Base-by-base conservation (phyloP, 2,888 invertebrate genomes). In the Dione juno region DNA sequence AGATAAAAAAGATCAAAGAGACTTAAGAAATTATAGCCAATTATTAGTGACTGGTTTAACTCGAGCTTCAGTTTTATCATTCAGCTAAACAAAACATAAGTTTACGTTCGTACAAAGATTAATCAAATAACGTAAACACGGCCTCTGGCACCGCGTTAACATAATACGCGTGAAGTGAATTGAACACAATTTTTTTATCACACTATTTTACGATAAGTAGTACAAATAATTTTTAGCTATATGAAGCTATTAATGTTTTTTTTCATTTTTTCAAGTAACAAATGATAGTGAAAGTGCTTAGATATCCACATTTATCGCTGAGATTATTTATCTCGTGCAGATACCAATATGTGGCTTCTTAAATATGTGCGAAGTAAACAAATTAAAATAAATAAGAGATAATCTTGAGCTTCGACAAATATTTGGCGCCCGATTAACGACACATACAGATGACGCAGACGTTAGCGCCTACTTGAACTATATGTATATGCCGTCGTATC, bases 391-490 rank as follows among this genome's bases (percentile, higher is more conserved):
- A 43, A 61, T 59, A 67, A 16, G 2, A 19, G 21, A 68, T 37
- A 68, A 50, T 50, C 52, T 28, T 14, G 53, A 59, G 54, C 54
- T 64, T 70, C 13, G 21, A 41, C 58, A 72, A 72, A 71, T 66
- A 71, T 74, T 72, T 67, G 65, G 54, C 65, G 48, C 67, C 37
- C 21, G 58, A 67, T 52, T 66, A 53, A 66, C 67, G 48, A 69
- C 54, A 63, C 53, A 50, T 65, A 57, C 16, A 37, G 3, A 67
- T 71, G 72, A 66, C 63, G 67, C 63, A 68, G 45, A 54, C 64
- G 43, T 74, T 71, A 72, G 37, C 72, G 58, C 48, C 35, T 63
- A 70, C 63, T 76, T 68, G 74, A 69, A 37, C 16, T 28, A 28
- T 5, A 28, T 28, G 5, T 5, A 28, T 58, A 71, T 68, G 69